Percentiles rank a stretch among this genome's conserved stretches.
These are phyloP conservation scores for Solen grandis DNA, from an alignment of 1,140 invertebrate species.

Conservation along the genomic window DNA sequence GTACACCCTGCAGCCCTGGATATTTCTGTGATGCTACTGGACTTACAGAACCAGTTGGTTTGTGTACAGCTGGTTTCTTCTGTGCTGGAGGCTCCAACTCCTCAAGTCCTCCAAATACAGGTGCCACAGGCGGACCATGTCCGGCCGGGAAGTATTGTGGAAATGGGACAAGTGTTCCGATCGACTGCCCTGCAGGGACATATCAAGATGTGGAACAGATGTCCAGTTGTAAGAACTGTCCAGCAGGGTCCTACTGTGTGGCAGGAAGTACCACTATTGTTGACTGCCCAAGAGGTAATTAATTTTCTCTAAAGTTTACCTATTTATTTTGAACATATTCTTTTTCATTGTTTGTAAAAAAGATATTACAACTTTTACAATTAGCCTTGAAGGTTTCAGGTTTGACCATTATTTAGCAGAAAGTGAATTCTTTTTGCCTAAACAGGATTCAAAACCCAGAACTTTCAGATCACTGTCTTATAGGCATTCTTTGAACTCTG, in stretches of 20 bases:
- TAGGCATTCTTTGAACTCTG: no score
- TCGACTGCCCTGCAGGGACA: constrained; percentile 68
- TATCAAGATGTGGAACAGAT: constrained; percentile 66
- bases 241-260: constrained; percentile 73
- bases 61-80: constrained; percentile 75
- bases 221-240: constrained; percentile 72
- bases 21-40: constrained; percentile 74
- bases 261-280: constrained; percentile 62
- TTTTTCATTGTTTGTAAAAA: no score
- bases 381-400: not conserved
- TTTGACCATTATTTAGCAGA: not conserved
- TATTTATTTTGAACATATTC: no score
- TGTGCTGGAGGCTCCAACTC: constrained; percentile 71
- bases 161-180: constrained; percentile 67
- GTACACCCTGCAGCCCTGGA: constrained; percentile 71
- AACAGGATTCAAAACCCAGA: no score
- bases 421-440: no score
- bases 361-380: no score
- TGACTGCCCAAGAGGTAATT: constrained; percentile 71
- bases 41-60: constrained; percentile 67
- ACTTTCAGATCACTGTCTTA: no score
- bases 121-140: constrained; percentile 73
- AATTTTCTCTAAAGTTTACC: not conserved
- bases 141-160: constrained; percentile 73
- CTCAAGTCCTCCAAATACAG: constrained; percentile 64